Conservation (phyloP, 2,113 vertebrate genomes). For the Podarcis raffonei region DNA sequence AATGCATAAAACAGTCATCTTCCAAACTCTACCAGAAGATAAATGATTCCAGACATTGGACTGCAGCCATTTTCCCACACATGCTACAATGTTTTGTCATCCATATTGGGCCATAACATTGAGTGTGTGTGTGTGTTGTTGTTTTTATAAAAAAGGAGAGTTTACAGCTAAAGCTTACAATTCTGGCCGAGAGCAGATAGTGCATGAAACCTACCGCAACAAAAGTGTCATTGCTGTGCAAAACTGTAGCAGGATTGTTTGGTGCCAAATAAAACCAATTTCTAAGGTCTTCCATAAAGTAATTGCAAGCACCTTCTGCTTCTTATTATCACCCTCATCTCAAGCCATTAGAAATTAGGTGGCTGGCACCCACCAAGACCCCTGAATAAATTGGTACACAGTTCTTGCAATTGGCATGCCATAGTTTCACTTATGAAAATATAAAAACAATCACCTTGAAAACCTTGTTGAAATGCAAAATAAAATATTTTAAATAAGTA, state of each 20-base stretch:
- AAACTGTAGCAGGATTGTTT: conserved; percentile 39
- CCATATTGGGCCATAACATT: conserved; percentile 83
- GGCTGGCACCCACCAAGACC: conserved; percentile 28
- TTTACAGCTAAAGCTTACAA: conserved; percentile 69
- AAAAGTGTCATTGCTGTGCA: conserved; percentile 40
- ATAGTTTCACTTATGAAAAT: background rate
- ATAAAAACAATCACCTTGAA: background rate
- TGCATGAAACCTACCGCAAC: conserved; percentile 37
- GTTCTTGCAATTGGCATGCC: conserved; percentile 4
- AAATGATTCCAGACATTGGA: conserved; percentile 92
- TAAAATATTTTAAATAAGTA: background rate
- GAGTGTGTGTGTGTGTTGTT: conserved; percentile 47
- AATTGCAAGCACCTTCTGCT: conserved; percentile 28
- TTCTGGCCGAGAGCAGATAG: conserved; percentile 68
- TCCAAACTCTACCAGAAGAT: conserved; percentile 78
- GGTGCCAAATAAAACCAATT: conserved; percentile 14
- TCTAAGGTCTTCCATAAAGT: conserved; percentile 27
- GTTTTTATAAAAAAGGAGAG: conserved; percentile 26
- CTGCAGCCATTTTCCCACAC: conserved; percentile 89
- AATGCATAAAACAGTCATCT: conserved; percentile 82
- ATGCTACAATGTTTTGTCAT: conserved; percentile 88
- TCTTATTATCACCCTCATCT: conserved; percentile 26
- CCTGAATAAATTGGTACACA: conserved; percentile 18
- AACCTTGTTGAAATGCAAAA: background rate
- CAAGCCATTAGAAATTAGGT: conserved; percentile 41